Conservation (phyloP, 2,888 invertebrate genomes). For the Drosophila eohydei region DNA sequence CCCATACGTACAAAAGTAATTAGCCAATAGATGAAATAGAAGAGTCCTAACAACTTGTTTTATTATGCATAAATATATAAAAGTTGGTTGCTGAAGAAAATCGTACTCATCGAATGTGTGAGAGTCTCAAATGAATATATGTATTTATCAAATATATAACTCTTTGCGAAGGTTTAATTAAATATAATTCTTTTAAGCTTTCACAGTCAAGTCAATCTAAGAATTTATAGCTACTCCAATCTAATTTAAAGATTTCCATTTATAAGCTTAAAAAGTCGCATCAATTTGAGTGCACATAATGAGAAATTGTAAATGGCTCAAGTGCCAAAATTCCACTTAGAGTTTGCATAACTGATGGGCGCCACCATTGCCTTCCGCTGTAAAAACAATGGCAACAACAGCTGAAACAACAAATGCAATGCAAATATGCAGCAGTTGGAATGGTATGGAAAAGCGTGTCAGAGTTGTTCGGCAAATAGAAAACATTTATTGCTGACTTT, state of each 20-base stretch:
- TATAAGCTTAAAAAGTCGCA: conserved; percentile 16
- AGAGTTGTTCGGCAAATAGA: conserved; percentile 55
- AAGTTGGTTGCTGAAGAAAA: not conserved
- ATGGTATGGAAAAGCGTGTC: conserved; percentile 57
- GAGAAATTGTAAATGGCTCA: conserved; percentile 42
- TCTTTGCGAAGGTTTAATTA: not conserved
- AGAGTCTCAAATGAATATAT: too few species aligned
- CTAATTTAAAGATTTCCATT: conserved; percentile 1
- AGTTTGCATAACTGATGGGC: conserved; percentile 58
- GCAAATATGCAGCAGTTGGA: conserved; percentile 48
- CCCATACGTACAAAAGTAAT: conserved; percentile 27
- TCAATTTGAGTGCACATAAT: conserved; percentile 25
- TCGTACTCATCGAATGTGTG: too few species aligned
- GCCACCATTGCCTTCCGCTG: conserved; percentile 3
- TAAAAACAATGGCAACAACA: conserved; percentile 12
- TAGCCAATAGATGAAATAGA: conserved; percentile 15
- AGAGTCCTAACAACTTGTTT: too few species aligned
- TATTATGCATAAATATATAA: not conserved
- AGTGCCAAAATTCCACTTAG: conserved; percentile 76
- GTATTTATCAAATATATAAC: not conserved
- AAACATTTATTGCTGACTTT: conserved; percentile 75
- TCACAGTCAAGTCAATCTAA: not conserved
- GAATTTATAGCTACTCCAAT: not conserved
- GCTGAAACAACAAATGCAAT: conserved; percentile 26
- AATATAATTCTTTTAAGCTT: too few species aligned